These are phyloP conservation scores for Drosophila equinoxialis DNA, from an alignment of 1,140 invertebrate species.

Conservation along the genomic window DNA sequence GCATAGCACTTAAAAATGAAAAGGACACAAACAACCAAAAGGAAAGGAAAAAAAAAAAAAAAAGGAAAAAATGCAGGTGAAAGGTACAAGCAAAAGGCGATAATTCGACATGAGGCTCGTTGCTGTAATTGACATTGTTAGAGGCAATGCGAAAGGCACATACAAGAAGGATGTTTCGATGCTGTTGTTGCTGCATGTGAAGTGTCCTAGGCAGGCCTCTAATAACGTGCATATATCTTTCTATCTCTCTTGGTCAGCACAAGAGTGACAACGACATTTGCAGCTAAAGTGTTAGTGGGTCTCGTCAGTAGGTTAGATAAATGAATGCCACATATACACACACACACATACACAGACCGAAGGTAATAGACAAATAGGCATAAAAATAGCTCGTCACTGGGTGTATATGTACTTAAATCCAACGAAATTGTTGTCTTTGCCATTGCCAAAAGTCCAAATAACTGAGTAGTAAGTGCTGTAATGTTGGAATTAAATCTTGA, in stretches of 20 bases:
- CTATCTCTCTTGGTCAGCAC: slow-evolving; percentile 4
- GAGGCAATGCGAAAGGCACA: slow-evolving; percentile 6
- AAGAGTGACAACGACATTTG: slow-evolving; percentile 14
- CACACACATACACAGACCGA: neutral
- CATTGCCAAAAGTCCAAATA: neutral
- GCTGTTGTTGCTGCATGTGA: neutral
- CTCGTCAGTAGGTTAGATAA: slow-evolving; percentile 15
- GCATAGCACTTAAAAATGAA: slow-evolving; percentile 67
- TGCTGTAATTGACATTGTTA: slow-evolving; percentile 63
- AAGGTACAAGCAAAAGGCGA: slow-evolving; percentile 32
- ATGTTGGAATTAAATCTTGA: neutral
- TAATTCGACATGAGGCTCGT: slow-evolving; percentile 61
- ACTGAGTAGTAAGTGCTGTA: neutral
- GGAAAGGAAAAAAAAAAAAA: neutral
- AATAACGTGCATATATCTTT: slow-evolving; percentile 9
- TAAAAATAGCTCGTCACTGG: neutral
- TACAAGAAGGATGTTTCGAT: slow-evolving; percentile 5
- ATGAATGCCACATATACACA: neutral
- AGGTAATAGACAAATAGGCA: neutral
- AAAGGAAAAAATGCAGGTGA: neutral
- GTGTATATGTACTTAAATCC: neutral
- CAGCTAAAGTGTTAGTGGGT: slow-evolving; percentile 17
- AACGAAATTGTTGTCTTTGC: neutral
- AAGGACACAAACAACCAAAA: slow-evolving; percentile 23
- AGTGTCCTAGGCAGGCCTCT: neutral